A percentile compares a stretch with the other conserved stretches of the same genome.
Evolutionary conservation across 2,113 vertebrate genomes (phyloP).

Genomic region (Eleginops maclovinus): DNA sequence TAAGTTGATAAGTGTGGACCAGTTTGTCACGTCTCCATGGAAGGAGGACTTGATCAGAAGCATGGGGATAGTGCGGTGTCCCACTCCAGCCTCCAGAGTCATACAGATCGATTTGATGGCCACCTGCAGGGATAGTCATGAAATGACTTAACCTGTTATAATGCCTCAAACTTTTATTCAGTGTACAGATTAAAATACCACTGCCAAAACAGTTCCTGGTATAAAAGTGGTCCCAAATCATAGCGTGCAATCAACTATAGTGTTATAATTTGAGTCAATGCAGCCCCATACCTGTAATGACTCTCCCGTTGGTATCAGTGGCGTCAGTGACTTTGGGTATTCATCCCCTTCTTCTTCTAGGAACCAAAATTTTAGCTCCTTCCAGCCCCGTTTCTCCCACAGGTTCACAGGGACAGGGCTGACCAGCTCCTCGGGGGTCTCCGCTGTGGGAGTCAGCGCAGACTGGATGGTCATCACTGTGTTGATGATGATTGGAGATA

Average conservation of each 20-base stretch:
- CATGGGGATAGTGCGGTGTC: conserved; percentile 96
- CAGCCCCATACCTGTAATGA: conserved; percentile 82
- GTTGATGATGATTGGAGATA: conserved; percentile 98
- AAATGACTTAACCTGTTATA: not conserved
- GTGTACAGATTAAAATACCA: not conserved
- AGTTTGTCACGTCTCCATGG: conserved; percentile 91
- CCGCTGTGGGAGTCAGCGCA: conserved; percentile 87
- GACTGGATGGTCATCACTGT: conserved; percentile 96
- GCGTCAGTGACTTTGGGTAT: conserved; percentile 66
- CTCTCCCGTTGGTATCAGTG: conserved; percentile 89
- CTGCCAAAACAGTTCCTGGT: not conserved
- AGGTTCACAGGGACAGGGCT: conserved; percentile 87
- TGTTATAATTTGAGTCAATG: not conserved
- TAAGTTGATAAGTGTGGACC: conserved; percentile 94
- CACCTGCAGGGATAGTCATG: conserved; percentile 66
- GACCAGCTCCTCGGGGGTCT: conserved; percentile 85
- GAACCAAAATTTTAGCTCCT: conserved; percentile 94
- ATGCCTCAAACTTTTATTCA: not conserved
- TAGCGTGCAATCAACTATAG: not conserved
- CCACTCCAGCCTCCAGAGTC: conserved; percentile 96
- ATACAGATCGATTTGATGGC: conserved; percentile 90
- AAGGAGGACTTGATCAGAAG: conserved; percentile 95
- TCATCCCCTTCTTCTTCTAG: conserved; percentile 90
- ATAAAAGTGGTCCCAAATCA: not conserved
- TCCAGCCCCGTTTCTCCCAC: conserved; percentile 90